A percentile compares a stretch with the other conserved stretches of the same genome.
Conservation (phyloP, 2,888 invertebrate genomes). For the Trimorus sp. region DNA sequence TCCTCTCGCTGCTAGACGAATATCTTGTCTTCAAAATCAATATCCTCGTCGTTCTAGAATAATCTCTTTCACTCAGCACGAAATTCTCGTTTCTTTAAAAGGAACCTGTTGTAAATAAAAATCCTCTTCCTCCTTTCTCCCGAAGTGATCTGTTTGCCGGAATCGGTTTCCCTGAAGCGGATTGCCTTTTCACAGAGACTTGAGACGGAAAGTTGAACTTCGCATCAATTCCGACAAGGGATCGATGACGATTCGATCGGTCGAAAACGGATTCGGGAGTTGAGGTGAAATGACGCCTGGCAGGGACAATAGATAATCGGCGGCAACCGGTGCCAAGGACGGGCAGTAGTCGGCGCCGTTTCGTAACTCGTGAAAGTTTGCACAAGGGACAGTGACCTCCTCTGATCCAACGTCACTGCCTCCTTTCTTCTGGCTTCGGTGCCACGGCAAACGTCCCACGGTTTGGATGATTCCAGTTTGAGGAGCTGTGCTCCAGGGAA, state of each 20-base stretch:
- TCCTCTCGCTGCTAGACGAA: no score
- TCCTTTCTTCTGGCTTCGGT: constrained; percentile 64
- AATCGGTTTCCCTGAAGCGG: no score
- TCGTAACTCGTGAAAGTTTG: constrained; percentile 82
- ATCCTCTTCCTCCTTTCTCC: no score
- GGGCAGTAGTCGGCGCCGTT: constrained; percentile 79
- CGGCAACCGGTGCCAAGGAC: constrained; percentile 81
- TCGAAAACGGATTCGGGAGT: constrained; percentile 56
- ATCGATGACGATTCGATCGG: not conserved
- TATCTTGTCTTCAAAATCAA: no score
- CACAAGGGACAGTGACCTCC: constrained; percentile 81
- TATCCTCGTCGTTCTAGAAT: no score
- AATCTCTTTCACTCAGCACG: no score
- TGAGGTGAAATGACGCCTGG: constrained; percentile 69
- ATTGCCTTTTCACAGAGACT: no score
- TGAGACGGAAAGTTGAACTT: no score
- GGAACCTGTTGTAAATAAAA: no score
- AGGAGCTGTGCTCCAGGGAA: constrained; percentile 37
- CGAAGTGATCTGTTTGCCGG: no score
- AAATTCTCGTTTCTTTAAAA: no score
- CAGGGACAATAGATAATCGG: constrained; percentile 80
- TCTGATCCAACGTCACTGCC: constrained; percentile 72
- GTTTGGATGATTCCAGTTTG: constrained; percentile 56
- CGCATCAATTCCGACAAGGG: no score
- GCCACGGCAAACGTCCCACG: constrained; percentile 59